Evolutionary conservation across 92 coral and sea anemone species (phyloP), one percentile per base, ranked within the genome.

Genomic region (Epizoanthus illoricatus): DNA sequence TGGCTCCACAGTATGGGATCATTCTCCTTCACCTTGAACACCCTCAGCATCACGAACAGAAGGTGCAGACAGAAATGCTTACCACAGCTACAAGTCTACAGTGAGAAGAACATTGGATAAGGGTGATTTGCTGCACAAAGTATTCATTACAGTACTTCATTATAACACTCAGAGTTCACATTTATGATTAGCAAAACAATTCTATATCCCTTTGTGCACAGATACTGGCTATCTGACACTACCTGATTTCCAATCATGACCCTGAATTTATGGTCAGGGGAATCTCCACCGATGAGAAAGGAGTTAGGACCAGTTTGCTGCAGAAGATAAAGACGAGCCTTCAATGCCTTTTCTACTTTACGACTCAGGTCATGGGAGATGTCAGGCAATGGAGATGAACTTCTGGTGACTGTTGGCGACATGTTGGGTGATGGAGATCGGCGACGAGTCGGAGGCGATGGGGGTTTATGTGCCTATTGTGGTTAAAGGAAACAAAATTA

Each of bases 231-330:
- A 2, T 28, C 36, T 28, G 36, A 28, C 36, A 28, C 36, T 88
- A 95, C 99, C 97, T 96, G 99, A 65, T 94, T 95, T 49, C 98
- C 99, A 75, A 96, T 96, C 87, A 96, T 96, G 66, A 96, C 99
- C 58, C 93, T 88, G 81, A 96, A 96, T 81, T 96, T 96, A 84
- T 96, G 99, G 81, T 84, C 92, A 10, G 99, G 99, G 0, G 98
- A 93, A 79, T 96, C 99, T 55, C 99, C 99, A 76, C 99, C 97
- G 90, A 96, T 96, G 62, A 96, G 76, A 41, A 96, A 96, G 0
- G 99, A 96, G 82, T 96, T 96, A 0, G 99, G 99, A 21, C 99
- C 99, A 52, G 94, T 84, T 92, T 96, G 99, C 68, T 93, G 98
- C 16, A 96, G 62, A n/a, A 96, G 91, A 85, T 96, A 96, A 64